Conservation (phyloP, 2,888 invertebrate genomes). For the Chymomyza amoena region DNA sequence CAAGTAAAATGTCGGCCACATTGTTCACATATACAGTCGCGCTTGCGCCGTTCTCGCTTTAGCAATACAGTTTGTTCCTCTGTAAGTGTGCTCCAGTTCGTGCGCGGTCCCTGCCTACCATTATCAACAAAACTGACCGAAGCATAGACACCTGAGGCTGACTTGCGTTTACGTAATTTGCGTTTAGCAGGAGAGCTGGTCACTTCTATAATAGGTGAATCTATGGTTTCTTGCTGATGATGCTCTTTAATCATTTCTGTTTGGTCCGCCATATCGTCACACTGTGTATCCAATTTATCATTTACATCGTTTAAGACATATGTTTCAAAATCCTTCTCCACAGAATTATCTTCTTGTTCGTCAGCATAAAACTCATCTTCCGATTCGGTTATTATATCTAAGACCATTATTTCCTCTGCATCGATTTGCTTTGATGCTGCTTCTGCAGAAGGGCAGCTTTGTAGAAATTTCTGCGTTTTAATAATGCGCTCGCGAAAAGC, state of each 20-base stretch:
- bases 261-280: neutral
- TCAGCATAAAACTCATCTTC: neutral
- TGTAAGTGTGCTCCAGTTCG: slow-evolving; percentile 50
- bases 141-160: slow-evolving; percentile 22
- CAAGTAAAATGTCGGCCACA: slow-evolving; percentile 59
- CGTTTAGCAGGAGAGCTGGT: neutral
- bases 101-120: slow-evolving; percentile 32
- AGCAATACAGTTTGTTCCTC: slow-evolving; percentile 53
- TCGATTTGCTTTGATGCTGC: slow-evolving; percentile 34
- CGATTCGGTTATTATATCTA: neutral
- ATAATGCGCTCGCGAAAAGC: slow-evolving; percentile 54
- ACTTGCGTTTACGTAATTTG: neutral
- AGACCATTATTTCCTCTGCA: slow-evolving; percentile 21
- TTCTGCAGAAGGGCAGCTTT: slow-evolving; percentile 10
- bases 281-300: neutral
- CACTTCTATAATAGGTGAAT: neutral
- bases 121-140: slow-evolving; percentile 43
- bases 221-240: neutral
- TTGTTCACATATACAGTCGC: slow-evolving; percentile 61
- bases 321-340: slow-evolving; percentile 13
- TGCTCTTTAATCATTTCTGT: neutral
- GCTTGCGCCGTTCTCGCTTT: slow-evolving; percentile 55
- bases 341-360: neutral
- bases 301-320: slow-evolving; percentile 7
- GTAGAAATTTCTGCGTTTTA: slow-evolving; percentile 49